These are phyloP conservation scores for Meandrusa payeni DNA, from an alignment of 2,888 invertebrate genomes.

Conservation along the genomic window DNA sequence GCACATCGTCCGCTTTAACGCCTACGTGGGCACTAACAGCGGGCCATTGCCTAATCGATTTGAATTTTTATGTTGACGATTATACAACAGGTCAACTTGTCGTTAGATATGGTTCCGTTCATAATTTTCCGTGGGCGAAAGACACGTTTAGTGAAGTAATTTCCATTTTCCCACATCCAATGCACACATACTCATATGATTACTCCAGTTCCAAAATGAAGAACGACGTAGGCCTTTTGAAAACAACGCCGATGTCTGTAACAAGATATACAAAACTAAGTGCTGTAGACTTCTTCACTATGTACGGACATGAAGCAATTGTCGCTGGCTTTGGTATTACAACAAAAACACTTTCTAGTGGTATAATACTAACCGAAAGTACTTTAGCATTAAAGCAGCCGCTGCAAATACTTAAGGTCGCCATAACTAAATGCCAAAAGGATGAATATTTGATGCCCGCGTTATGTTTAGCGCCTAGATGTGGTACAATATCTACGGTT, in stretches of 20 bases:
- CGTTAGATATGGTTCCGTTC: conserved; percentile 3
- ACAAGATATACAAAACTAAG: not conserved
- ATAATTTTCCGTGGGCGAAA: conserved; percentile 4
- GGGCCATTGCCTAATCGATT: not conserved
- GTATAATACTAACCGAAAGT: not conserved
- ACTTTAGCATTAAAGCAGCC: not conserved
- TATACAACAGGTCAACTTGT: not conserved
- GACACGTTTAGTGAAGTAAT: conserved; percentile 4
- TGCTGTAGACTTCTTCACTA: conserved; percentile 7
- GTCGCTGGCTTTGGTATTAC: conserved; percentile 6
- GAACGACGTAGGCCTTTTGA: conserved; percentile 9
- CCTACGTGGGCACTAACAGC: conserved; percentile 2
- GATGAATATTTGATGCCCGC: not conserved
- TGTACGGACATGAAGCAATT: conserved; percentile 6
- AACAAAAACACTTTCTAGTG: not conserved
- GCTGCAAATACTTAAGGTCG: not conserved
- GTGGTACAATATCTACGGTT: not conserved
- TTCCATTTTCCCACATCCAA: not conserved
- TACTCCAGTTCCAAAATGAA: not conserved
- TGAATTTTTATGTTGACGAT: not conserved
- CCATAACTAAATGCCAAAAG: not conserved
- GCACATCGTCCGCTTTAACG: not conserved
- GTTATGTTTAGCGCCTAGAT: conserved; percentile 6
- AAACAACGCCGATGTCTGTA: not conserved
- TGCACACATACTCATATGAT: not conserved